phyloP scores from a whole-genome alignment of 2,888 invertebrate genomes.

The Ichneumoninae sp. region DNA sequence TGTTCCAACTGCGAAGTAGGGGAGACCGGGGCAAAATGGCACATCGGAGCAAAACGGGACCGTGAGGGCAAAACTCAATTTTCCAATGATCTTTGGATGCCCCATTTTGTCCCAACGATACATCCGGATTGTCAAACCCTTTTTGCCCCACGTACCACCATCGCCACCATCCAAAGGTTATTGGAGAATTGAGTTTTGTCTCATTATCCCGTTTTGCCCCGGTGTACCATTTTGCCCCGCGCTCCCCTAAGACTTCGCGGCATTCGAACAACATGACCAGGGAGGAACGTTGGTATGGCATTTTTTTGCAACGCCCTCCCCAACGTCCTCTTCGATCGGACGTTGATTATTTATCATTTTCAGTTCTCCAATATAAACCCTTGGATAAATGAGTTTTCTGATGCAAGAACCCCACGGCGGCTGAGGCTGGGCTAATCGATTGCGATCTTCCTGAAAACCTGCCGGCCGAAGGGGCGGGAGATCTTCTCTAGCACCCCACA shows the following conservation, averaged over 20 bases:
- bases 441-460: slow-evolving; percentile 38
- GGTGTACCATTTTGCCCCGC: too few relatives aligned
- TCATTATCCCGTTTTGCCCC: too few relatives aligned
- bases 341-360: slow-evolving; percentile 50
- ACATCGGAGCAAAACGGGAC: too few relatives aligned
- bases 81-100: too few relatives aligned
- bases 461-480: slow-evolving; percentile 14
- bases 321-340: slow-evolving; percentile 43
- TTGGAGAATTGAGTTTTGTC: too few relatives aligned
- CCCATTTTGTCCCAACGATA: too few relatives aligned
- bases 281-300: background rate
- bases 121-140: too few relatives aligned
- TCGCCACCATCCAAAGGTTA: too few relatives aligned
- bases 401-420: slow-evolving; percentile 13
- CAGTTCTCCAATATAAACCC: background rate
- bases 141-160: too few relatives aligned
- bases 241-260: slow-evolving; percentile 29
- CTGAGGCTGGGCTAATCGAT: slow-evolving; percentile 46
- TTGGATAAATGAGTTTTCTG: slow-evolving; percentile 54
- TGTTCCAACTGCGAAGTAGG: slow-evolving; percentile 40
- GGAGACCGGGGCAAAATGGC: too few relatives aligned
- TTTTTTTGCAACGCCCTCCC: slow-evolving; percentile 38
- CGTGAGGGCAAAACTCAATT: too few relatives aligned
- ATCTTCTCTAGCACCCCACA: slow-evolving; percentile 29
- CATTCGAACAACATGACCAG: slow-evolving; percentile 28